Base-by-base conservation (phyloP, 2,888 invertebrate genomes). In the Heliconius sara region DNA sequence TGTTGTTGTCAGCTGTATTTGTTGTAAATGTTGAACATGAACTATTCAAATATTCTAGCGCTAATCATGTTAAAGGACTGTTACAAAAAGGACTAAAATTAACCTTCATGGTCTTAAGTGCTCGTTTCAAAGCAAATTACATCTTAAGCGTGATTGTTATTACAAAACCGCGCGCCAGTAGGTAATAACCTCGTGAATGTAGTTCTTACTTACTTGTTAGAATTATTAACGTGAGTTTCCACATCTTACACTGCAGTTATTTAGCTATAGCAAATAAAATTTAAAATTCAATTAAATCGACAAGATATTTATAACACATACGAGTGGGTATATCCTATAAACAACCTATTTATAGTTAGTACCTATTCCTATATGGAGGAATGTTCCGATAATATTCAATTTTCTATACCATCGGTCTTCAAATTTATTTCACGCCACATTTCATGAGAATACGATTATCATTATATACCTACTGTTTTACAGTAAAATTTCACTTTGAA, bases 61-160 rank as follows among this genome's bases (percentile, higher is more conserved):
- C 57, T 60, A 34, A 72, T 34, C 57, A 60, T 57, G 57, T n/a
- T 34, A 57, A 34, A 30, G 72, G 16, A 63, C 60, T 39, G 16
- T 75, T 65, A 75, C 10, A 57, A n/a, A 63, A 72, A 79, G 81
- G 82, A 78, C 79, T 82, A 78, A 79, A 81, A 81, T 80, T 78
- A 76, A 80, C 78, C 76, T 77, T 71, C 71, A 77, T 71, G 72
- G 76, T 43, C 79, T 76, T 79, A 77, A 77, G 72, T 81, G 76
- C 80, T 68, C 79, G 77, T 81, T 82, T 82, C 70, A 79, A 80
- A 78, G 75, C 70, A 81, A 82, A 79, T 83, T 79, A 79, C 79
- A 75, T 76, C 79, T 81, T 76, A 74, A 80, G 73, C 82, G 79
- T 83, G 81, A 82, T 84, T 84, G 83, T 79, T 78, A 83, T 80